Conservation (phyloP, 2,888 invertebrate genomes). For the Rhamphomyia laevipes region DNA sequence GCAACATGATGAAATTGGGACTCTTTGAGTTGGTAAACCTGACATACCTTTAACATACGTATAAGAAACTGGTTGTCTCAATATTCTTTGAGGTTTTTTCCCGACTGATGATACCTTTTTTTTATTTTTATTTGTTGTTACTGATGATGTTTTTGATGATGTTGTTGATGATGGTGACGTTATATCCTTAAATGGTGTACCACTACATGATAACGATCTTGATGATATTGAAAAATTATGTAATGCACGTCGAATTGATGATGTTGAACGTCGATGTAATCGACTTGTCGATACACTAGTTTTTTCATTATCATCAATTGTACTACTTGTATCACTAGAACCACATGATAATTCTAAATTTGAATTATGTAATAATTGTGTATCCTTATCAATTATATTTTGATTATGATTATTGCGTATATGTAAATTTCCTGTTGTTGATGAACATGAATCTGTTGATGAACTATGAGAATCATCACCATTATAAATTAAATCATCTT, state of each 20-base stretch:
- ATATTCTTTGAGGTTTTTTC: slow-evolving; percentile 53
- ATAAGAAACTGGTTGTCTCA: slow-evolving; percentile 66
- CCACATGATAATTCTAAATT: slow-evolving; percentile 30
- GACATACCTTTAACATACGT: slow-evolving; percentile 71
- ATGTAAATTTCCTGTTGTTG: slow-evolving; percentile 15
- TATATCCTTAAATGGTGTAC: slow-evolving; percentile 31
- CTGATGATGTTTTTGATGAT: slow-evolving; percentile 13
- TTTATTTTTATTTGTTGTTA: slow-evolving; percentile 1
- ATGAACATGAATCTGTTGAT: slow-evolving; percentile 36
- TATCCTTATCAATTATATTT: slow-evolving; percentile 1
- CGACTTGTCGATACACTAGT: slow-evolving; percentile 34
- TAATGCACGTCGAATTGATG: slow-evolving; percentile 59
- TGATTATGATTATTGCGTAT: background rate
- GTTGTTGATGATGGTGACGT: slow-evolving; percentile 11
- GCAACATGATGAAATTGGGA: slow-evolving; percentile 47
- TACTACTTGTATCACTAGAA: slow-evolving; percentile 50
- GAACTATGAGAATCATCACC: slow-evolving; percentile 39
- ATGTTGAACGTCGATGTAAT: slow-evolving; percentile 45
- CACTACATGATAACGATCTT: slow-evolving; percentile 53
- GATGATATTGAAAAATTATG: slow-evolving; percentile 53
- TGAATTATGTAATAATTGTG: slow-evolving; percentile 14
- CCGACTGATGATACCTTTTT: background rate
- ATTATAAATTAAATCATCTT: slow-evolving; percentile 37
- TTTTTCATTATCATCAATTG: slow-evolving; percentile 43
- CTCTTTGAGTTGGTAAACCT: slow-evolving; percentile 68